A percentile compares a stretch with the other conserved stretches of the same genome.
These are phyloP conservation scores for Eupithecia abbreviata DNA, from an alignment of 2,888 invertebrate species.

Conservation along the genomic window DNA sequence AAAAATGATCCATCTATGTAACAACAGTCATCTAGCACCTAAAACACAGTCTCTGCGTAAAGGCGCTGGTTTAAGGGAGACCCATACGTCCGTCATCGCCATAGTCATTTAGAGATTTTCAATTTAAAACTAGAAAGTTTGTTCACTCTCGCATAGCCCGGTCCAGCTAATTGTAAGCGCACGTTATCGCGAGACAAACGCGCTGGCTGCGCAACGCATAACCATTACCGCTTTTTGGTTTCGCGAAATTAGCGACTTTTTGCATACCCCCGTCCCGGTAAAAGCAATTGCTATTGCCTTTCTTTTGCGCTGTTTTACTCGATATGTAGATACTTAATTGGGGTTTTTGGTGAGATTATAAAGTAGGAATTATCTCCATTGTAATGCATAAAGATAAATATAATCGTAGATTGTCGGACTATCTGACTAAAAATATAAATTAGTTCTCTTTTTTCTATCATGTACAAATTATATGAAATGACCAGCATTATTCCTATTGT, in stretches of 20 bases:
- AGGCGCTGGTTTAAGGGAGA: no score
- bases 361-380: neutral
- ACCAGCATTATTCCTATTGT: no score
- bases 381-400: neutral
- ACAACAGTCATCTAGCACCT: no score
- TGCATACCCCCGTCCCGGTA: constrained; percentile 73
- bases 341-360: constrained; percentile 14
- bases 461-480: neutral
- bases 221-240: constrained; percentile 83
- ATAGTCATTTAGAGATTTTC: no score
- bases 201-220: constrained; percentile 80
- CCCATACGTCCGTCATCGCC: no score
- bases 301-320: constrained; percentile 42
- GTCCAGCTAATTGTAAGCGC: constrained; percentile 81
- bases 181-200: constrained; percentile 84
- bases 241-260: constrained; percentile 83
- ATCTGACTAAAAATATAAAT: neutral
- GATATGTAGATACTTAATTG: constrained; percentile 38
- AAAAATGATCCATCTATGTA: no score
- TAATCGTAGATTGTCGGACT: neutral
- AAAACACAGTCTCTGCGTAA: no score
- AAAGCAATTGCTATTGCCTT: constrained; percentile 59
- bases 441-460: neutral
- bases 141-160: constrained; percentile 53
- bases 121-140: neutral